Base-by-base conservation (phyloP, 1,140 invertebrate genomes). In the Pogonomyrmex barbatus region DNA sequence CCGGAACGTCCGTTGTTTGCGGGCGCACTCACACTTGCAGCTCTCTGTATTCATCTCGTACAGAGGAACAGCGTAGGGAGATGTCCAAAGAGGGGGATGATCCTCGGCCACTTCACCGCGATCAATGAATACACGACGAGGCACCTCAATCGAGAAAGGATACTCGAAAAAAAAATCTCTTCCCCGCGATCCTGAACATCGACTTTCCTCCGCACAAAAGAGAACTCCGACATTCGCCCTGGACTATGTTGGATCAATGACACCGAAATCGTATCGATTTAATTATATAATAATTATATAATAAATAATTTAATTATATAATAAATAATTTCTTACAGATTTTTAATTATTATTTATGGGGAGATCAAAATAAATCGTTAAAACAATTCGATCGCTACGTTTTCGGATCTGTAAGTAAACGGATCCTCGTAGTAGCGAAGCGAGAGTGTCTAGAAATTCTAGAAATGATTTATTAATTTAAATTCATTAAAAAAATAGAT, bases 41-140 rank as follows among this genome's bases (percentile, higher is more conserved):
- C 54, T 42, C 39, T 45, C 47, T n/a, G 33, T 68, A 8, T 12
- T 39, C 8, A 30, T 33, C 39, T 77, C 8, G 36, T 17, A 24
- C 24, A 47, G n/a, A 52, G 33, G 17, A 79, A 39, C 30, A 2
- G 17, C 36, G 39, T 47, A 30, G 24, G 42, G 24, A 56, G 24
- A 56, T 36, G 63, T 73, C 39, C 33, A 10, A 33, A 47, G 56
- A 24, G n/a, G 39, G 36, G 47, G 50, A 62, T 75, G 45, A 83
- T 75, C 12, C 52, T 81, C n/a, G n/a, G 42, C 4, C 17, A 60
- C 79, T 82, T 58, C 39, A 60, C 24, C 52, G n/a, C 54, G 42
- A 83, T 60, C 79, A 39, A 83, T 75, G 68, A 83, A 83, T 83
- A 62, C n/a, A 50, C 42, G 42, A 83, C 30, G 42, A 83, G 67